phyloP scores from a whole-genome alignment of 1,140 invertebrate species.

The Wasmannia auropunctata region DNA sequence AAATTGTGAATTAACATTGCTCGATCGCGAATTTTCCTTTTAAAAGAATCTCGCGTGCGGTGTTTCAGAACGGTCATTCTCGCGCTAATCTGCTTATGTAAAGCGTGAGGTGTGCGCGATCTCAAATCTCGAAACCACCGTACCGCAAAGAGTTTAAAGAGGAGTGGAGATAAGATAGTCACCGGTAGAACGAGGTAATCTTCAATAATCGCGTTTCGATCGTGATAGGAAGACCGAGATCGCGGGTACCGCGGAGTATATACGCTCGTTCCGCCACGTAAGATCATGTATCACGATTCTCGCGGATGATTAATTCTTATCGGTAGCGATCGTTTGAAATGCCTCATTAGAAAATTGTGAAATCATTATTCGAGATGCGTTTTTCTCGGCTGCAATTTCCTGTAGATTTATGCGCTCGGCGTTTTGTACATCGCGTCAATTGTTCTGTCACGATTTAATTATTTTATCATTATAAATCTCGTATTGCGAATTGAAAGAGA shows the following conservation, averaged over 20 bases:
- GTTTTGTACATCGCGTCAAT: background rate
- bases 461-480: background rate
- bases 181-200: background rate
- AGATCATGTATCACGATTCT: background rate
- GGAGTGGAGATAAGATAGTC: conserved; percentile 21
- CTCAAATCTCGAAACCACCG: background rate
- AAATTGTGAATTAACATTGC: background rate
- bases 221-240: no score
- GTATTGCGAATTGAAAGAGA: background rate
- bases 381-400: background rate
- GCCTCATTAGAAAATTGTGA: background rate
- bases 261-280: background rate
- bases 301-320: conserved; percentile 33
- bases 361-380: background rate
- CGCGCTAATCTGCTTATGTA: background rate
- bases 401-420: background rate
- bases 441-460: background rate
- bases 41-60: background rate
- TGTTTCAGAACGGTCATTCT: background rate
- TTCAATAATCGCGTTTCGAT: conserved; percentile 13
- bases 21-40: background rate
- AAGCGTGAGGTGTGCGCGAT: background rate
- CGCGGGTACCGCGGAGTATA: background rate
- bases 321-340: background rate
- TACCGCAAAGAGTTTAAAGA: background rate